phyloP scores from a whole-genome alignment of 2,888 invertebrate species.

The Lasioglossum vierecki region DNA sequence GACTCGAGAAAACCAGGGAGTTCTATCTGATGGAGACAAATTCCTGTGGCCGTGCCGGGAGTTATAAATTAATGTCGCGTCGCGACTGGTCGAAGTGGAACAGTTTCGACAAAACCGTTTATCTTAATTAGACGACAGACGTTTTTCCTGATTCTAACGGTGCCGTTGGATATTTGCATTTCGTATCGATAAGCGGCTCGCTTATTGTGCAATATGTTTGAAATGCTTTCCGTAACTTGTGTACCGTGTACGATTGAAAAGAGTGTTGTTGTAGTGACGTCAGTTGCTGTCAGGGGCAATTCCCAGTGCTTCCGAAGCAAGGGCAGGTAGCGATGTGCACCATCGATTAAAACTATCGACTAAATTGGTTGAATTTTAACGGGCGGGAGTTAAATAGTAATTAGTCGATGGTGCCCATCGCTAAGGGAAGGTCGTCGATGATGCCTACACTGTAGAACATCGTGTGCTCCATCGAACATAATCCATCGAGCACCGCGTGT shows the following conservation, averaged over 20 bases:
- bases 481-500: neutral
- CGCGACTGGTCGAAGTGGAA: conserved; percentile 43
- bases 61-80: conserved; percentile 52
- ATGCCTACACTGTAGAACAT: no score
- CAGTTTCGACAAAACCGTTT: conserved; percentile 52
- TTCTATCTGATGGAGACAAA: conserved; percentile 53
- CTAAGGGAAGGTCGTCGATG: no score
- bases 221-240: neutral
- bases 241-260: neutral
- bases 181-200: conserved; percentile 27
- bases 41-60: conserved; percentile 22
- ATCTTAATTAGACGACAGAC: conserved; percentile 59
- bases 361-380: no score
- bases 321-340: no score
- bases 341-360: no score
- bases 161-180: conserved; percentile 39
- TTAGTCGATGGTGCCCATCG: no score
- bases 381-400: no score
- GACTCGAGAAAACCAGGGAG: conserved; percentile 18
- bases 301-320: no score
- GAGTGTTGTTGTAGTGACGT: neutral
- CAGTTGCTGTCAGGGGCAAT: no score
- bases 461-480: neutral
- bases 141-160: conserved; percentile 39
- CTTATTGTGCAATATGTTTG: conserved; percentile 24